Base-by-base conservation (phyloP, 1,140 invertebrate species). In the Pseudomyrmex concolor region DNA sequence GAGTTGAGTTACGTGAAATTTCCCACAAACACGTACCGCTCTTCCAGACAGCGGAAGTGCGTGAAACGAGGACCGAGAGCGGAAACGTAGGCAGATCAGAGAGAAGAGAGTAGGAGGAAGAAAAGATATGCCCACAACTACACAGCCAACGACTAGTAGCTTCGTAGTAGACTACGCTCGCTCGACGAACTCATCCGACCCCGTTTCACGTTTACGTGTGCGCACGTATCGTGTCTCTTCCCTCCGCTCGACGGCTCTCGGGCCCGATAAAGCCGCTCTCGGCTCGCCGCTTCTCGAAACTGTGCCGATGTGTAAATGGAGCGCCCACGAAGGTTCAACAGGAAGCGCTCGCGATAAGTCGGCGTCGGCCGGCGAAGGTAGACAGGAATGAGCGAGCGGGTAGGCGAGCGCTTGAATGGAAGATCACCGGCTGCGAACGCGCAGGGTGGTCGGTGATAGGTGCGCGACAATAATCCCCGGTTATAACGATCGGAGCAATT, bases 281-380 rank as follows among this genome's bases (percentile, higher is more conserved):
- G 74, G 66, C 80, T 88, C 86, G 68, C 84, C 66, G 86, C 50
- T 88, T 85, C 77, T 88, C 68, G 78, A 86, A 88, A 88, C 83
- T 88, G 83, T 84, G 86, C 60, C 86, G 82, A 76, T 51, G 73
- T 72, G 82, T 73, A 86, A 87, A 87, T 87, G 70, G 86, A 83
- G 68, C 86, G 86, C 45, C 77, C 70, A 80, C 81, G 57, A 59
- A 84, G 76, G 76, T 80, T 80, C 76, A 80, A 80, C 76, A 80
- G 76, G 76, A 80, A 74, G 78, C 54, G 62, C 17, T 62, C 66
- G 45, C 19, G 81, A 86, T 71, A 54, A 87, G 72, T 57, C 25
- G 12, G 48, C 78, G 55, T 62, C 22, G 13, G 62, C 72, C 74
- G 34, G 34, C 34, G 55, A 84, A 86, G 55, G 68, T 55, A 62